A percentile compares a stretch with the other conserved stretches of the same genome.
Conservation (phyloP, 2,888 invertebrate species). For the Melinaea marsaeus region DNA sequence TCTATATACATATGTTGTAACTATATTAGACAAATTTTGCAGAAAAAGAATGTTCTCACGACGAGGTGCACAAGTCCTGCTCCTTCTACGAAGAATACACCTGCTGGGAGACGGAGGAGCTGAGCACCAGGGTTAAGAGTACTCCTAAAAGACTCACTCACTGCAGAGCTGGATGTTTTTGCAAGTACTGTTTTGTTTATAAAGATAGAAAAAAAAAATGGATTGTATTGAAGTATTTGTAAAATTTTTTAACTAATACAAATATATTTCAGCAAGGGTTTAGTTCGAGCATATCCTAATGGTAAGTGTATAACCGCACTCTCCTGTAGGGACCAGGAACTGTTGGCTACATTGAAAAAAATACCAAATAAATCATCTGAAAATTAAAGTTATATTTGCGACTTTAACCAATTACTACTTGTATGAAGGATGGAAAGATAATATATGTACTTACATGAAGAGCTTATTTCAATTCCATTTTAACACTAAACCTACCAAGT, state of each 20-base stretch:
- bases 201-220: neutral
- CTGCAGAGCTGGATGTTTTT: slow-evolving; percentile 59
- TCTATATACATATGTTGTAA: too few species aligned
- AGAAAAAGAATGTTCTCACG: slow-evolving; percentile 53
- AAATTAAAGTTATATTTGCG: neutral
- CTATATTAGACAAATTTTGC: neutral
- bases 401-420: neutral
- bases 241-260: too few species aligned
- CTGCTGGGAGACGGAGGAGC: slow-evolving; percentile 48
- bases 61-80: slow-evolving; percentile 56
- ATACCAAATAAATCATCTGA: slow-evolving; percentile 36
- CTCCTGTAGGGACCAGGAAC: slow-evolving; percentile 42
- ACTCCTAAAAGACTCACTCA: slow-evolving; percentile 43
- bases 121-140: slow-evolving; percentile 40
- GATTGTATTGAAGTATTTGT: neutral
- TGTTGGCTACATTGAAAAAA: slow-evolving; percentile 39
- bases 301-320: slow-evolving; percentile 50
- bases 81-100: slow-evolving; percentile 53
- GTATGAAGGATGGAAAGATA: neutral
- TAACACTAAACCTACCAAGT: too few species aligned
- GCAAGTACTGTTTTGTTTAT: slow-evolving; percentile 47
- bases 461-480: too few species aligned
- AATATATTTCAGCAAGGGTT: slow-evolving; percentile 45
- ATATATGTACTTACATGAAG: too few species aligned
- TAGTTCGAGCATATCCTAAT: slow-evolving; percentile 48